phyloP scores from a whole-genome alignment of 2,113 vertebrate genomes.

The Poeciliopsis occidentalis region DNA sequence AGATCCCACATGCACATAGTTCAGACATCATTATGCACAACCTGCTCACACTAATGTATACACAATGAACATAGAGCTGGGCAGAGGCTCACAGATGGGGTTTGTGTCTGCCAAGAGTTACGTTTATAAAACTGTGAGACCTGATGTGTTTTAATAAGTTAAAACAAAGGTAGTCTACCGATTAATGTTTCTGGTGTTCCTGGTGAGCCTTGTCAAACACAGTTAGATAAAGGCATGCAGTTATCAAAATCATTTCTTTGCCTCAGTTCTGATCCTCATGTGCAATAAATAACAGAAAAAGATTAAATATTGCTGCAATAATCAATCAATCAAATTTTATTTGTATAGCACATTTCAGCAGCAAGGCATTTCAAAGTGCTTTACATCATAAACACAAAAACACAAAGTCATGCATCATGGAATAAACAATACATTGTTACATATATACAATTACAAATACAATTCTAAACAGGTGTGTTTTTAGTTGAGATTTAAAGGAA shows the following conservation, averaged over 20 bases:
- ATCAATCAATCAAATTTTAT: too few relatives aligned
- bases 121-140: conserved; percentile 48
- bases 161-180: conserved; percentile 1
- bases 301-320: not conserved
- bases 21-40: conserved; percentile 27
- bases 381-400: too few relatives aligned
- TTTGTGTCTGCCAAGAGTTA: conserved; percentile 41
- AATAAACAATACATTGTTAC: too few relatives aligned
- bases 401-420: too few relatives aligned
- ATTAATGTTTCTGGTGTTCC: not conserved
- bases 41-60: conserved; percentile 14
- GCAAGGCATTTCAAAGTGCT: too few relatives aligned
- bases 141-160: conserved; percentile 22
- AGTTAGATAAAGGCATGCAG: not conserved
- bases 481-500: too few relatives aligned
- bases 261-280: not conserved
- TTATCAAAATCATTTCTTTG: not conserved
- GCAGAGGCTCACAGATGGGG: conserved; percentile 46
- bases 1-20: conserved; percentile 7
- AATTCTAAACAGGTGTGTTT: too few relatives aligned
- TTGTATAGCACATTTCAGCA: too few relatives aligned
- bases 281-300: not conserved
- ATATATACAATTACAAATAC: too few relatives aligned
- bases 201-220: not conserved
- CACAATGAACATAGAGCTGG: conserved; percentile 32